phyloP scores from a whole-genome alignment of 1,140 invertebrate species.

The Ditylenchus dipsaci region DNA sequence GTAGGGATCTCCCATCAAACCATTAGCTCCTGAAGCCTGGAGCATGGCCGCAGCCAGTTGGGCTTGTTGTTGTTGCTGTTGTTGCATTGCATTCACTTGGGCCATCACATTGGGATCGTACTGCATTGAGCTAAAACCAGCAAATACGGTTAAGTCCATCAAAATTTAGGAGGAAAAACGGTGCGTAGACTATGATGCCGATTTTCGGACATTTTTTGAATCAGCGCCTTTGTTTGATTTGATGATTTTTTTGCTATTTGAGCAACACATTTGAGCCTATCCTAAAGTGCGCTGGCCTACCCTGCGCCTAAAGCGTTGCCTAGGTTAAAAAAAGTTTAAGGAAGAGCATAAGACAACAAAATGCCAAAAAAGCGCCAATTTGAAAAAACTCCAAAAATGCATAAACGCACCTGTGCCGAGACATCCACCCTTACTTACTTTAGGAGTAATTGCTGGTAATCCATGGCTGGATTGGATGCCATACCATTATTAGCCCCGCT shows the following conservation, averaged over 20 bases:
- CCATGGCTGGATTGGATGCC: neutral
- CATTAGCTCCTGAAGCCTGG: neutral
- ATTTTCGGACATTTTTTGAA: neutral
- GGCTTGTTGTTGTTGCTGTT: slow-evolving; percentile 4
- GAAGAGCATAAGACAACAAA: too few species aligned
- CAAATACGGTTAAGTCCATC: too few species aligned
- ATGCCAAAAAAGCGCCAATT: too few species aligned
- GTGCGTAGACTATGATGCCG: neutral
- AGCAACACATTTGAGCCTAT: too few species aligned
- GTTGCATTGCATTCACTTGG: slow-evolving; percentile 7
- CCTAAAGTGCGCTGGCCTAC: too few species aligned
- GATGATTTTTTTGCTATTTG: neutral
- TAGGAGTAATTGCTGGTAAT: neutral
- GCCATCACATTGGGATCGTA: slow-evolving; percentile 7
- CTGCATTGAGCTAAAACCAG: slow-evolving; percentile 3
- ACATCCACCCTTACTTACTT: neutral
- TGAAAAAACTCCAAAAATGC: neutral
- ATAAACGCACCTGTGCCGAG: neutral
- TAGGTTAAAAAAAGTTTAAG: too few species aligned
- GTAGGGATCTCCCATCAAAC: neutral
- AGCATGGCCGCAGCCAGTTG: slow-evolving; percentile 1
- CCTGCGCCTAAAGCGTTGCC: too few species aligned
- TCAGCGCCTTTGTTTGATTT: neutral
- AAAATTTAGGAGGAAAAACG: too few species aligned
- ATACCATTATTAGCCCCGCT: neutral